These are phyloP conservation scores for Anagyrus pseudococci DNA, from an alignment of 2,888 invertebrate genomes.

Conservation along the genomic window DNA sequence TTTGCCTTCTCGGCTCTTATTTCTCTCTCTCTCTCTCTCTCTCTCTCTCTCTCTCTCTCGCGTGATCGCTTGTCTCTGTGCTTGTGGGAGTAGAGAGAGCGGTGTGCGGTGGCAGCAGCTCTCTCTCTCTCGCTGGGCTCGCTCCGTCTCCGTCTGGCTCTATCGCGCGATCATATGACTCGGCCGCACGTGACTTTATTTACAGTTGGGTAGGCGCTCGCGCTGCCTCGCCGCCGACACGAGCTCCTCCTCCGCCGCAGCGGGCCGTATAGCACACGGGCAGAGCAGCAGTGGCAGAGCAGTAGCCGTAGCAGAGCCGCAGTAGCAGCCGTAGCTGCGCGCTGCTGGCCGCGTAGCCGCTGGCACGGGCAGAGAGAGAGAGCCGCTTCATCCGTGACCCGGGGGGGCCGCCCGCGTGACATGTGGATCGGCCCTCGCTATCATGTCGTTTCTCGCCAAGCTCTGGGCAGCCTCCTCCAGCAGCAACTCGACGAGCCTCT, in stretches of 20 bases:
- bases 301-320: neutral
- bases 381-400: neutral
- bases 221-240: neutral
- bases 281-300: no score
- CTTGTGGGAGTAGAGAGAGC: no score
- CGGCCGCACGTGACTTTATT: conserved; percentile 61
- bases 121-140: neutral
- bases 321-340: neutral
- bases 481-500: neutral
- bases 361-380: no score
- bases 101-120: neutral
- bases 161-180: conserved; percentile 58
- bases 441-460: conserved; percentile 33
- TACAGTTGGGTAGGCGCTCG: conserved; percentile 53
- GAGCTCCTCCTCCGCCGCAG: neutral
- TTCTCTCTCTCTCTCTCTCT: no score
- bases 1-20: no score
- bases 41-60: no score
- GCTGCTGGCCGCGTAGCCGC: no score
- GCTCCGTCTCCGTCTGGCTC: conserved; percentile 25
- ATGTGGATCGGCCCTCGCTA: neutral
- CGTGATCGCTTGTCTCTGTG: no score
- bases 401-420: neutral
- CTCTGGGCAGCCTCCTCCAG: conserved; percentile 21
- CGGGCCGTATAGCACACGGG: no score